phyloP scores from a whole-genome alignment of 1,140 invertebrate genomes.

The Lepidostoma basale region DNA sequence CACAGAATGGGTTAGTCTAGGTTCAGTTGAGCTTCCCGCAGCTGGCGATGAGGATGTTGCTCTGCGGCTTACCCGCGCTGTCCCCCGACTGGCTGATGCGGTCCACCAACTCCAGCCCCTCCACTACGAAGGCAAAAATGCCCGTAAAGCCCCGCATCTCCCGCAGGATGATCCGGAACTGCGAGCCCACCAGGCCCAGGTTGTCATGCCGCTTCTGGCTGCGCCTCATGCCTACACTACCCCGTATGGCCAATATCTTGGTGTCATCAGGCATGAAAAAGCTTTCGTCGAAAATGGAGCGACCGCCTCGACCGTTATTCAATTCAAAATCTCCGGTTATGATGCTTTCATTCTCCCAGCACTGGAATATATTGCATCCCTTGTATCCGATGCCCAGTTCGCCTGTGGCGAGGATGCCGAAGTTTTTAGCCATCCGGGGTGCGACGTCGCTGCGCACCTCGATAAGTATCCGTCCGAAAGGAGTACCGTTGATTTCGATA shows the following conservation, averaged over 20 bases:
- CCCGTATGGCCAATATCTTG: conserved; percentile 74
- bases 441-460: conserved; percentile 84
- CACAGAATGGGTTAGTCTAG: neutral
- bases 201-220: conserved; percentile 82
- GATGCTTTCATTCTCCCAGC: conserved; percentile 81
- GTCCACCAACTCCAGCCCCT: conserved; percentile 80
- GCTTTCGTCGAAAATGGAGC: conserved; percentile 76
- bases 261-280: conserved; percentile 85
- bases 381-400: conserved; percentile 80
- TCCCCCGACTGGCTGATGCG: conserved; percentile 79
- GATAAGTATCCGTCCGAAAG: conserved; percentile 77
- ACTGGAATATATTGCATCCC: conserved; percentile 80
- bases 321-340: conserved; percentile 82
- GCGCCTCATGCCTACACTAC: conserved; percentile 81
- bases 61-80: conserved; percentile 76
- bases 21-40: conserved; percentile 69
- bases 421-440: conserved; percentile 91
- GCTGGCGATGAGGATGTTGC: conserved; percentile 74
- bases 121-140: conserved; percentile 82
- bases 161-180: conserved; percentile 80
- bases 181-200: conserved; percentile 80
- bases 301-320: conserved; percentile 80
- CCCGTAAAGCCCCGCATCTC: conserved; percentile 83
- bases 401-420: conserved; percentile 78
- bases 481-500: conserved; percentile 74